phyloP scores from a whole-genome alignment of 2,888 invertebrate genomes.

The Hetaerina titia region DNA sequence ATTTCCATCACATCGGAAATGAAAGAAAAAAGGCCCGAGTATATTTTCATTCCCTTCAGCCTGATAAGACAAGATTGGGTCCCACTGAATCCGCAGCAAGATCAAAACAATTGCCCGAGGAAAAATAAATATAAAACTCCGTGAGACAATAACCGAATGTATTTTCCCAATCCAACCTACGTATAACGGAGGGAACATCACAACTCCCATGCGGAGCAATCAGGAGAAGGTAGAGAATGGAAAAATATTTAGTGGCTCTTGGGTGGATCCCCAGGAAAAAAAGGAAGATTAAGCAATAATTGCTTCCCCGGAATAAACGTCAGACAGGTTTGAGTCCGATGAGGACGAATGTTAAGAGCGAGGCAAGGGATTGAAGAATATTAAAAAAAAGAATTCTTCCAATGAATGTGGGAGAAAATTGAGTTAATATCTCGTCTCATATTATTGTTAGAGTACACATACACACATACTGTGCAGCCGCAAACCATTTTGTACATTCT shows the following conservation, averaged over 20 bases:
- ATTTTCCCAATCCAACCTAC: neutral
- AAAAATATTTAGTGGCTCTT: constrained; percentile 5
- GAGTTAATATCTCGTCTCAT: neutral
- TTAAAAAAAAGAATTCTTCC: neutral
- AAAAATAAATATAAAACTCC: neutral
- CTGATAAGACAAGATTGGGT: neutral
- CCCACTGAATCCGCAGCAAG: neutral
- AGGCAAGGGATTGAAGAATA: neutral
- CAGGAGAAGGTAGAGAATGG: neutral
- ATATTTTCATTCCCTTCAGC: neutral
- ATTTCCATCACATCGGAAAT: neutral
- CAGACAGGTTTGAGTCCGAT: neutral
- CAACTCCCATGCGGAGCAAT: neutral
- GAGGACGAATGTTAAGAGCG: neutral
- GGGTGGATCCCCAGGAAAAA: neutral
- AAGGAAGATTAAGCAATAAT: neutral
- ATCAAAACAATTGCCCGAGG: constrained; percentile 1
- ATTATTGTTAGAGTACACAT: no score
- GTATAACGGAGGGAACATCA: neutral
- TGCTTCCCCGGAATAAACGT: neutral
- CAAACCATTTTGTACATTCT: no score
- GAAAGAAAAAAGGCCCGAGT: neutral
- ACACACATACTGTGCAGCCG: no score
- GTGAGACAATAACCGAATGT: constrained; percentile 4
- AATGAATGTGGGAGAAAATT: neutral